Evolutionary conservation across 1,140 invertebrate species (phyloP), one percentile per base, ranked within the genome.

Genomic region (Mya arenaria): DNA sequence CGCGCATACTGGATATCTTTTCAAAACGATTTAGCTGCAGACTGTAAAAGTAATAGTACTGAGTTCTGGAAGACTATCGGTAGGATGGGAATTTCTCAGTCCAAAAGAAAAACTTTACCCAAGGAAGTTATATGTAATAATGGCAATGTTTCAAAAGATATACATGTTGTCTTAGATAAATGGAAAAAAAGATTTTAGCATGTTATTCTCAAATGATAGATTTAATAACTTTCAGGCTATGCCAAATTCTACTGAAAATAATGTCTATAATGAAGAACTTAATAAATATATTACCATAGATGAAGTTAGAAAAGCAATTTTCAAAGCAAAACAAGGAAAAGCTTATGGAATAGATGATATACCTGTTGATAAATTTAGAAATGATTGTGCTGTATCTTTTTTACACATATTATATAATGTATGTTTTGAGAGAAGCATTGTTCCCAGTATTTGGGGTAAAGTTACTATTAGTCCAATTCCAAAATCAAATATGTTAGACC

Each of bases 61-160:
- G 19, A 60, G 25, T 60, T 60, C 58, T 60, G 58, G 58, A 60
- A 60, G 23, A 60, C 19, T 25, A 60, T 60, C 23, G 58, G 58
- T 13, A 60, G 58, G 28, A 23, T 60, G 4, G 58, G 58, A 13
- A 25, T 60, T 60, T 5, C 41, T 10, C 41, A 48, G 8, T 48
- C 41, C 41, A 15, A 13, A 25, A 23, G 19, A 13, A 30, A 60
- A 10, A 10, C 8, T 13, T 13, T 60, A 60, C 58, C 58, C 10
- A 60, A 13, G 28, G 19, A 60, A 60, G 58, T 60, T 23, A 30
- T 60, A 13, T 15, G 10, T 4, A 30, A 41, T 19, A 30, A 60
- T 60, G 28, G 28, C 44, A 48, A 13, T 60, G 58, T 60, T 13
- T 23, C 58, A 23, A 60, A 60, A 13, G 58, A 60, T 60, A 23